Evolutionary conservation across 2,888 invertebrate genomes (phyloP).

Genomic region (Abrostola triplasia): DNA sequence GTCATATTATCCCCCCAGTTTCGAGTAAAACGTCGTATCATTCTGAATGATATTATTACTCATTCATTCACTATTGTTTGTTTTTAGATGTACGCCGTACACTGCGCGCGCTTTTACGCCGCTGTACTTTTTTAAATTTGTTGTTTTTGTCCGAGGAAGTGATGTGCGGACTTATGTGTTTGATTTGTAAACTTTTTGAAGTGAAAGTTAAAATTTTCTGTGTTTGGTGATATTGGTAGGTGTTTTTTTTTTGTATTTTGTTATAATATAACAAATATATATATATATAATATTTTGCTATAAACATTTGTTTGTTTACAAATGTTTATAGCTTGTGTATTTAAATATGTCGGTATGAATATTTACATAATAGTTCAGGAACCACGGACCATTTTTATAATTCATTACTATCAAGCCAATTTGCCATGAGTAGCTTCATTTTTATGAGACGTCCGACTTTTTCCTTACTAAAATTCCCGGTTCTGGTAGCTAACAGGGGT

Average conservation of each 20-base stretch:
- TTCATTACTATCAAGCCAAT: too few relatives aligned
- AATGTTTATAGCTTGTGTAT: not conserved
- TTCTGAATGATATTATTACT: slow-evolving; percentile 38
- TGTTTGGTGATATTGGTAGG: slow-evolving; percentile 27
- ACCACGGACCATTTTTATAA: too few relatives aligned
- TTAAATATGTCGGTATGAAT: not conserved
- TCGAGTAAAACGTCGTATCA: slow-evolving; percentile 29
- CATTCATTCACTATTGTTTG: slow-evolving; percentile 49
- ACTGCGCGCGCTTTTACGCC: slow-evolving; percentile 22
- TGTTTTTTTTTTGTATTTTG: not conserved
- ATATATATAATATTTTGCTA: too few relatives aligned
- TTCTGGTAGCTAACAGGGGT: too few relatives aligned
- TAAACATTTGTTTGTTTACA: too few relatives aligned
- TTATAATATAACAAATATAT: too few relatives aligned
- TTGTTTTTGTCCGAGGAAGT: not conserved
- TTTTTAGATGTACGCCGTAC: slow-evolving; percentile 32
- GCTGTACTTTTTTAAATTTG: slow-evolving; percentile 10
- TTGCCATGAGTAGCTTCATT: too few relatives aligned
- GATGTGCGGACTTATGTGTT: slow-evolving; percentile 11
- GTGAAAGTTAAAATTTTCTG: slow-evolving; percentile 16
- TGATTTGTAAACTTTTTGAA: slow-evolving; percentile 17
- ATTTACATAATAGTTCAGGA: too few relatives aligned
- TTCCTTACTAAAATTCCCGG: too few relatives aligned
- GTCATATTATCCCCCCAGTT: slow-evolving; percentile 55
- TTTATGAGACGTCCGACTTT: too few relatives aligned